Conservation (phyloP, 2,888 invertebrate species). For the Thera britannica region DNA sequence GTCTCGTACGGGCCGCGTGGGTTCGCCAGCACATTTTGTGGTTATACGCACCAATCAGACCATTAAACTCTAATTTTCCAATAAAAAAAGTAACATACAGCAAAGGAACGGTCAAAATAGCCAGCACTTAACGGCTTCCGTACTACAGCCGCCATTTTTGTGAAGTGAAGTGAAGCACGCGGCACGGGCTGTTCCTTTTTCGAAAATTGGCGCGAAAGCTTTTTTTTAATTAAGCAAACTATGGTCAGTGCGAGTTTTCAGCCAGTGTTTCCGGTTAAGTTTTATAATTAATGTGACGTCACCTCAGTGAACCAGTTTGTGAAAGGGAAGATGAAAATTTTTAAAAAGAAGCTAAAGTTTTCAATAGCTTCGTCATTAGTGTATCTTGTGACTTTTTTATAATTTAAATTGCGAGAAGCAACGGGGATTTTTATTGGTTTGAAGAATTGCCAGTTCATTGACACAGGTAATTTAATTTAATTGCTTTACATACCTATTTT, state of each 20-base stretch:
- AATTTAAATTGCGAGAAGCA: constrained; percentile 12
- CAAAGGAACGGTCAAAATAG: constrained; percentile 73
- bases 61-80: constrained; percentile 79
- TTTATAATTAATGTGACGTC: constrained; percentile 34
- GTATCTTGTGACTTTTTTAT: constrained; percentile 28
- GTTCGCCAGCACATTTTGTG: constrained; percentile 56
- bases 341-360: constrained; percentile 80
- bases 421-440: constrained; percentile 18
- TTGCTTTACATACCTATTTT: neutral
- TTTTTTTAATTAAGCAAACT: constrained; percentile 57
- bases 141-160: constrained; percentile 61
- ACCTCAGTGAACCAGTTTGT: constrained; percentile 74
- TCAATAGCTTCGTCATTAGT: constrained; percentile 62
- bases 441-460: constrained; percentile 22
- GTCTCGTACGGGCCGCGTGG: constrained; percentile 75
- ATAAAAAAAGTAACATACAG: constrained; percentile 77
- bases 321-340: constrained; percentile 81
- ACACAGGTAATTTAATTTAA: constrained; percentile 23
- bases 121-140: constrained; percentile 65
- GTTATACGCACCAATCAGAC: constrained; percentile 65
- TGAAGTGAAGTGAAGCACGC: constrained; percentile 53
- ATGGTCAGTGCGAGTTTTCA: constrained; percentile 55
- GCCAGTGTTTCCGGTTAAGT: constrained; percentile 48
- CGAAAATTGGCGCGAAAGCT: constrained; percentile 67
- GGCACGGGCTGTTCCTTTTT: constrained; percentile 59